Evolutionary conservation across 37 sponge, comb jelly and placozoan genomes (phyloP).

Genomic region (Haliclona indistincta): DNA sequence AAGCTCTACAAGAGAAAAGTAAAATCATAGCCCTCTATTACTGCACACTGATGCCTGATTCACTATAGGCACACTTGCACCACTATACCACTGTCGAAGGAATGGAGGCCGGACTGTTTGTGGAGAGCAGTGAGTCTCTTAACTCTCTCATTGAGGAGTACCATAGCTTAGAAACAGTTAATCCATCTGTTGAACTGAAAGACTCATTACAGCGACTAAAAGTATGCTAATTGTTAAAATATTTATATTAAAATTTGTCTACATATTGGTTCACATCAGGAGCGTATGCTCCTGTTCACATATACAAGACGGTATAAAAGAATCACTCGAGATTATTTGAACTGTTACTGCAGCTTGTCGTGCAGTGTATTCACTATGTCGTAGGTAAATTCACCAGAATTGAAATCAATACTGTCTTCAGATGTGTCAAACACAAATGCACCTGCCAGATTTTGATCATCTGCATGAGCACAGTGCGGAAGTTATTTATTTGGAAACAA

Average conservation of each 20-base stretch:
- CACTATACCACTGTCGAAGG: slow-evolving; percentile 95
- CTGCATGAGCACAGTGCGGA: neutral
- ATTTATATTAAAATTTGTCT: neutral
- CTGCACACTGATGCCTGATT: neutral
- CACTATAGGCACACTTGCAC: slow-evolving; percentile 89
- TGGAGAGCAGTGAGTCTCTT: slow-evolving; percentile 77
- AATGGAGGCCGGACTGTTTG: slow-evolving; percentile 82
- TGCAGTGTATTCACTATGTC: no score
- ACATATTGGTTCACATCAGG: no score
- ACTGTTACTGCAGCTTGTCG: no score
- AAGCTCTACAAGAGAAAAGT: slow-evolving; percentile 90
- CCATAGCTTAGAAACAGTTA: slow-evolving; percentile 50
- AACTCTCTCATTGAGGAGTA: slow-evolving; percentile 76
- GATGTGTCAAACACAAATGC: slow-evolving; percentile 21
- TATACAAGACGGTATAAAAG: no score
- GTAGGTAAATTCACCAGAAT: slow-evolving; percentile 4
- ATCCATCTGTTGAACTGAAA: neutral
- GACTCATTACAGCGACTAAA: slow-evolving; percentile 52
- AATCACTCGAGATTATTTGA: no score
- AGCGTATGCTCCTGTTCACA: no score
- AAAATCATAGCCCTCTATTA: neutral
- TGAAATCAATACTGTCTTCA: slow-evolving; percentile 6
- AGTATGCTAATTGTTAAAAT: slow-evolving; percentile 8
- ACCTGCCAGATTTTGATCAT: slow-evolving; percentile 17
- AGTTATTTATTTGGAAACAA: neutral